Conservation (phyloP, 2,113 vertebrate genomes). For the Menura novaehollandiae region DNA sequence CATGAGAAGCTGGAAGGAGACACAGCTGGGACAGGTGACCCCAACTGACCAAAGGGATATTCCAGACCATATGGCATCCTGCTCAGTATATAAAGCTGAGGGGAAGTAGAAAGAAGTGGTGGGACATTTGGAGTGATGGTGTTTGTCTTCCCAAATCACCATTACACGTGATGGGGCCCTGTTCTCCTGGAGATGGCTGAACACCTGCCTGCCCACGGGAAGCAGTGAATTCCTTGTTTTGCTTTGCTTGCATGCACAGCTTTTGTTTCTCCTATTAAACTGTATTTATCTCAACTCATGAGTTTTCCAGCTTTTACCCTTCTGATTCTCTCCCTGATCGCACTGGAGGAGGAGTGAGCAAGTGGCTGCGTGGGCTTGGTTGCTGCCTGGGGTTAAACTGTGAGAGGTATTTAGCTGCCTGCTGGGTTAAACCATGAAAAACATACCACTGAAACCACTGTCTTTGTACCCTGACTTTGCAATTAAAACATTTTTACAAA, state of each 20-base stretch:
- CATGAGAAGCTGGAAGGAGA: not conserved
- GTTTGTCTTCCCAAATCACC: not conserved
- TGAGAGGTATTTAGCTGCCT: not conserved
- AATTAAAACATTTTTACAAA: not conserved
- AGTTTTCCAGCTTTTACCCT: not conserved
- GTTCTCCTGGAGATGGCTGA: not conserved
- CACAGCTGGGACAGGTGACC: not conserved
- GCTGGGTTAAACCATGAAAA: not conserved
- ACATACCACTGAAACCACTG: not conserved
- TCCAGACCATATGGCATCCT: not conserved
- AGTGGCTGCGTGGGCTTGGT: not conserved
- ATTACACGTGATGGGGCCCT: accelerated
- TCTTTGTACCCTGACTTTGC: not conserved
- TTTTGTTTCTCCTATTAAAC: not conserved
- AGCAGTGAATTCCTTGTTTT: not conserved
- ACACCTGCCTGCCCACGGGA: not conserved
- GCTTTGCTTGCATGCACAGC: not conserved
- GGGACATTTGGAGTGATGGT: not conserved
- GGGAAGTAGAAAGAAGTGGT: not conserved
- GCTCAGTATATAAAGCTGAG: not conserved
- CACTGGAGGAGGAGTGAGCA: accelerated
- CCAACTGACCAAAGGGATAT: not conserved
- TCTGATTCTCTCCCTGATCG: not conserved
- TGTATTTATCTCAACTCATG: not conserved
- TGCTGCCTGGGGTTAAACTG: not conserved